phyloP scores from a whole-genome alignment of 2,888 invertebrate species.

The Aleiodes testaceus region DNA sequence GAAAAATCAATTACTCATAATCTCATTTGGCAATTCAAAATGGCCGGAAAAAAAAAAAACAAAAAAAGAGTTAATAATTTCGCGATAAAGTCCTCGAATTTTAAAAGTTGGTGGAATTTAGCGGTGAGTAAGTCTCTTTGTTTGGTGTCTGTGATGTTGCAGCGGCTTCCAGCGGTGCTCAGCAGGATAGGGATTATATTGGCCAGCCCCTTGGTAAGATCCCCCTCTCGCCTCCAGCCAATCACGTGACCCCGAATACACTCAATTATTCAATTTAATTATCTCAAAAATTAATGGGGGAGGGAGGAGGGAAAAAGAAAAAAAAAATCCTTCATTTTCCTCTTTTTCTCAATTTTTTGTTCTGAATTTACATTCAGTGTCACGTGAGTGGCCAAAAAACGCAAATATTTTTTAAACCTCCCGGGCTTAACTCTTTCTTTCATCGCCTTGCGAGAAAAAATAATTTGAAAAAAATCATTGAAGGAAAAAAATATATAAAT shows the following conservation, averaged over 20 bases:
- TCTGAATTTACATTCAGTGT: slow-evolving; percentile 1
- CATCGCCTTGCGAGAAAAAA: slow-evolving; percentile 14
- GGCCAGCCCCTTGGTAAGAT: slow-evolving; percentile 95
- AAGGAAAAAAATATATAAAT: too few relatives aligned
- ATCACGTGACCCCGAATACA: slow-evolving; percentile 43
- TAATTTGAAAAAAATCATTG: neutral
- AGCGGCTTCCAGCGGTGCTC: slow-evolving; percentile 96
- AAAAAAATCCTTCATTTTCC: neutral
- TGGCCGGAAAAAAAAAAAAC: slow-evolving; percentile 8
- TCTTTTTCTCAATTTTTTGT: neutral
- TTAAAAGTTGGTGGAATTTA: slow-evolving; percentile 65
- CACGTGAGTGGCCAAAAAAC: neutral
- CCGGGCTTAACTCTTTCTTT: slow-evolving; percentile 18
- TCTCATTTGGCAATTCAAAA: too few relatives aligned
- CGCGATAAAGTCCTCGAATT: slow-evolving; percentile 43
- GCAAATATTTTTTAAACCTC: slow-evolving; percentile 22
- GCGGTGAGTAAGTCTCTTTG: slow-evolving; percentile 73
- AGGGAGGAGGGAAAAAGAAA: slow-evolving; percentile 12
- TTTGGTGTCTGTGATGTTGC: slow-evolving; percentile 76
- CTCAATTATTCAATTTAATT: slow-evolving; percentile 10
- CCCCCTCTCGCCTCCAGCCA: slow-evolving; percentile 61
- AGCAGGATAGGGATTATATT: slow-evolving; percentile 97
- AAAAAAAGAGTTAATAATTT: slow-evolving; percentile 10
- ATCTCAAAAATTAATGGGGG: slow-evolving; percentile 12
- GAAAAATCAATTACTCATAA: neutral